A percentile compares a stretch with the other conserved stretches of the same genome.
Evolutionary conservation across 1,140 invertebrate species (phyloP).

Genomic region (Penaeus indicus): DNA sequence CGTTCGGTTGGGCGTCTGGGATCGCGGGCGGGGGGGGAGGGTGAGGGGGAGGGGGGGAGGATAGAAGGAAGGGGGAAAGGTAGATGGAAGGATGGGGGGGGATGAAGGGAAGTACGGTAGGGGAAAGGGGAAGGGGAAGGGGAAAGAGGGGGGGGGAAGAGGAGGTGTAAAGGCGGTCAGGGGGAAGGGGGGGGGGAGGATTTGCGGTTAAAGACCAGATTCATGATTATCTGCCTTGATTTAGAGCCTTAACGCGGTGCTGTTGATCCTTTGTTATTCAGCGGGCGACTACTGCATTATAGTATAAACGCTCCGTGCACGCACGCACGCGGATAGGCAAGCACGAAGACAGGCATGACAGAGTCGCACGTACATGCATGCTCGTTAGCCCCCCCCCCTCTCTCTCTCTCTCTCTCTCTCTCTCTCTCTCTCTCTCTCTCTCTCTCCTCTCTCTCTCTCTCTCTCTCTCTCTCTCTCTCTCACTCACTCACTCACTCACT

Average conservation of each 20-base stretch:
- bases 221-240: too few species aligned
- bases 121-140: background rate
- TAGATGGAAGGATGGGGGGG: background rate
- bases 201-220: background rate
- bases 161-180: background rate
- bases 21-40: background rate
- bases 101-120: background rate
- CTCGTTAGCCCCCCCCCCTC: background rate
- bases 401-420: background rate
- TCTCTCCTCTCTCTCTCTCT: background rate
- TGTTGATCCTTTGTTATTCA: too few species aligned
- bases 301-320: too few species aligned
- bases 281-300: too few species aligned
- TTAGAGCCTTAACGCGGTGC: too few species aligned
- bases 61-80: background rate
- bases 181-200: background rate
- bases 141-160: background rate
- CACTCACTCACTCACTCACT: too few species aligned
- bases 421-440: slow-evolving; percentile 17
- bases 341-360: too few species aligned
- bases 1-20: too few species aligned
- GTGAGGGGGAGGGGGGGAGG: background rate
- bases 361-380: too few species aligned
- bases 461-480: too few species aligned
- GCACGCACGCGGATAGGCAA: too few species aligned